Evolutionary conservation across 1,140 invertebrate genomes (phyloP), one percentile per base, ranked within the genome.

Genomic region (Limonius californicus): DNA sequence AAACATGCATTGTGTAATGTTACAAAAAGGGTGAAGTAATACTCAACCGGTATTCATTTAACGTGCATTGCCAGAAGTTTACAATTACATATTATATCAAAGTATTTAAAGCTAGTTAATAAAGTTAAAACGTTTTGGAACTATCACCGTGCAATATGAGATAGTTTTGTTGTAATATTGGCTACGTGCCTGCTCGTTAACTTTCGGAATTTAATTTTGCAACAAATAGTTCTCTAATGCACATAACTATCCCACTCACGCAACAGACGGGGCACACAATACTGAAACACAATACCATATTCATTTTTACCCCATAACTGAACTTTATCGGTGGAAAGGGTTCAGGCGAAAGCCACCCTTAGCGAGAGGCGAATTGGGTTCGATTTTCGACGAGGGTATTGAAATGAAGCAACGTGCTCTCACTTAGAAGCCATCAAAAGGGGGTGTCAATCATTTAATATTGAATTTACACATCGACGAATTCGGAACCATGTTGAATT

Each of bases 361-460:
- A 39, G 2, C 2, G 7, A 39, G 1, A 39, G n/a, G 8, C n/a
- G 35, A 39, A 39, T 8, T 50, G 11, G 9, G 45, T 3, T 21
- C 16, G 45, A 19, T 50, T 50, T 50, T 50, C 45, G 35, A 18
- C n/a, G 16, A 11, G 9, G 14, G 1, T n/a, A n/a, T 50, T 21
- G 45, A 18, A 50, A 50, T 50, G 45, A 50, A 50, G 45, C 45
- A 21, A 21, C 45, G 45, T 21, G 20, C 45, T 50, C 45, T 50
- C 45, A 50, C 45, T 50, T 50, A 50, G 45, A 50, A 18, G 16
- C 45, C 45, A 50, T 50, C 45, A 50, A 50, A 50, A 50, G 53
- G 53, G 53, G 53, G 27, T 55, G 53, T 55, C 53, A 55, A 55
- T 55, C 53, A 55, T 55, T 55, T 55, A 55, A 55, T 55, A 55